Evolutionary conservation across 2,888 invertebrate genomes (phyloP).

Genomic region (Antitype chi): DNA sequence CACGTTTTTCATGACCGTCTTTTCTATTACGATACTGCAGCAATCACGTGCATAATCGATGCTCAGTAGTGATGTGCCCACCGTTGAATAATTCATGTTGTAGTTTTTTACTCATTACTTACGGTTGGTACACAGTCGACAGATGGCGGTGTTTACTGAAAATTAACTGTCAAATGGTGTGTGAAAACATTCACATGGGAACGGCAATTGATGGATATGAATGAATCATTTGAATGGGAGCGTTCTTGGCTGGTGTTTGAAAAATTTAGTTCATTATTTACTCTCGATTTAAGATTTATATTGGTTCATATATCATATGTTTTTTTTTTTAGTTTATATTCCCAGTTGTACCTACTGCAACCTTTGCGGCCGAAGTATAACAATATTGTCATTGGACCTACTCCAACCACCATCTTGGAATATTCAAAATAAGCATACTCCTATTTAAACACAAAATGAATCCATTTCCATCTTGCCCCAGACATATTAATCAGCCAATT

Average conservation of each 20-base stretch:
- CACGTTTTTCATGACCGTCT: not conserved
- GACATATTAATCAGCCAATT: constrained; percentile 46
- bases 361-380: not conserved
- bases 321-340: not conserved
- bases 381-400: too few species aligned
- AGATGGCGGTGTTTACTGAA: constrained; percentile 84
- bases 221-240: constrained; percentile 45
- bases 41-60: constrained; percentile 26
- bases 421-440: not conserved
- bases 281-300: not conserved
- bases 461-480: constrained; percentile 46
- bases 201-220: constrained; percentile 55
- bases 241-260: constrained; percentile 17
- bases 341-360: not conserved
- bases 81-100: constrained; percentile 79
- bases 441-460: constrained; percentile 26
- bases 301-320: not conserved
- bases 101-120: constrained; percentile 81
- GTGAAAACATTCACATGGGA: constrained; percentile 61
- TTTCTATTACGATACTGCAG: not conserved
- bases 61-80: constrained; percentile 42
- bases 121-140: constrained; percentile 69
- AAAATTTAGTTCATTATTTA: constrained; percentile 14
- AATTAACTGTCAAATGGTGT: constrained; percentile 81
- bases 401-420: not conserved